Base-by-base conservation (phyloP, 2,797 vertebrate species). In the Petrocephalus schoutedeni region DNA sequence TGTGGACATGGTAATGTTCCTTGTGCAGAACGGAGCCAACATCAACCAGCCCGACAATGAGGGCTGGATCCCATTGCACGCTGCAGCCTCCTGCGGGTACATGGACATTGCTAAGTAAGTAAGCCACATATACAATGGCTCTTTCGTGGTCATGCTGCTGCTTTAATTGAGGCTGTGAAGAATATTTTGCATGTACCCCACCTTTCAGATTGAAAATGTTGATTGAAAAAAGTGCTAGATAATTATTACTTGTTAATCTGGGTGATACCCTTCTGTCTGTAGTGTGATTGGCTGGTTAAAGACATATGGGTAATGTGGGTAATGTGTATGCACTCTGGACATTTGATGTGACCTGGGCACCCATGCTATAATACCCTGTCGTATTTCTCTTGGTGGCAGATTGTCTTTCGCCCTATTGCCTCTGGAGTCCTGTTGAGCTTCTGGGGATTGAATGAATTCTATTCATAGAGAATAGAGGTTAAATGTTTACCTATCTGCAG, bases 1-100 rank as follows among this genome's bases (percentile, higher is more conserved):
- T 91, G 94, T 99, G 90, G 98, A 99, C 95, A 99, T 99, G 98
- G 98, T 99, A 95, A 99, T 97, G 89, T 99, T 99, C 96, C 96
- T 99, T 92, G 98, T 99, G 95, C 98, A 99, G 94, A 97, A 99
- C 89, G 98, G 97, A 92, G 98, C 98, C 93, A 95, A 96, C 96
- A 97, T 99, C 96, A 99, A 99, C 95, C 98, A 99, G 96, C 98
- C 98, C 32, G 98, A 99, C 95, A 99, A 99, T 74, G 98, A 99
- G 95, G 98, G 98, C 95, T 99, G 98, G 98, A 99, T 99, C 95
- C 98, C 98, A 91, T 97, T 99, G 87, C 98, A 99, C 86, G 98
- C 98, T 49, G 98, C 98, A 89, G 96, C 98, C 91, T 99, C 98
- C 94, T 99, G 98, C 93, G 98, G 98, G 93, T 99, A 99, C 95